These are phyloP conservation scores for Thryonomys swinderianus DNA, from an alignment of 2,113 vertebrate species.

Conservation along the genomic window DNA sequence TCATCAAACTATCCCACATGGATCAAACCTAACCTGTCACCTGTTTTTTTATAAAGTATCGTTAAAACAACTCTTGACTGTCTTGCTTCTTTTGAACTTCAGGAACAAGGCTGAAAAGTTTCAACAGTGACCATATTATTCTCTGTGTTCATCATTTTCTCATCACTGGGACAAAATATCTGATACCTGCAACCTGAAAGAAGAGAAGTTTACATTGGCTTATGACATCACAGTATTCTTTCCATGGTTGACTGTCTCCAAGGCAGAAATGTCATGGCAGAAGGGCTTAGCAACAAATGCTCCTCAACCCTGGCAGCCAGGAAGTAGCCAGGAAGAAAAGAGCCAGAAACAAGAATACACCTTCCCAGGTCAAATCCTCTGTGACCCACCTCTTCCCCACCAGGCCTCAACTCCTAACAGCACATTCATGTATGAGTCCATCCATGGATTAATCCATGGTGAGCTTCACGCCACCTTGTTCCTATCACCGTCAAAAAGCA, in stretches of 20 bases:
- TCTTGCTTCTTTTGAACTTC: background rate
- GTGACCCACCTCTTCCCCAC: background rate
- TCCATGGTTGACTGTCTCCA: background rate
- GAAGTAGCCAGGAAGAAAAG: background rate
- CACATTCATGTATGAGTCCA: background rate
- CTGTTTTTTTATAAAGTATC: background rate
- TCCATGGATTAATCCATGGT: background rate
- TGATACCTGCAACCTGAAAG: background rate
- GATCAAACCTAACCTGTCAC: no score
- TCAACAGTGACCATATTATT: background rate
- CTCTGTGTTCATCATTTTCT: background rate
- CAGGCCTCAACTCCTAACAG: background rate
- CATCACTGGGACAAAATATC: background rate
- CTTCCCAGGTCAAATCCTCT: background rate
- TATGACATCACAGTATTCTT: background rate
- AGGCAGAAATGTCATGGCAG: background rate
- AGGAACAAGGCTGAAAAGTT: background rate
- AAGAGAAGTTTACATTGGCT: background rate
- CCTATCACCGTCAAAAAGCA: background rate
- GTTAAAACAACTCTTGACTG: background rate
- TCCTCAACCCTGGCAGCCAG: background rate
- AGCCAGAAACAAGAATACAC: background rate
- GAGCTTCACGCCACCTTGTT: background rate
- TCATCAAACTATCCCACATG: background rate
- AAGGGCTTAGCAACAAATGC: background rate